Percentiles rank a stretch among this genome's conserved stretches.
Evolutionary conservation across 2,888 invertebrate genomes (phyloP).

Genomic region (Germaria angustata): DNA sequence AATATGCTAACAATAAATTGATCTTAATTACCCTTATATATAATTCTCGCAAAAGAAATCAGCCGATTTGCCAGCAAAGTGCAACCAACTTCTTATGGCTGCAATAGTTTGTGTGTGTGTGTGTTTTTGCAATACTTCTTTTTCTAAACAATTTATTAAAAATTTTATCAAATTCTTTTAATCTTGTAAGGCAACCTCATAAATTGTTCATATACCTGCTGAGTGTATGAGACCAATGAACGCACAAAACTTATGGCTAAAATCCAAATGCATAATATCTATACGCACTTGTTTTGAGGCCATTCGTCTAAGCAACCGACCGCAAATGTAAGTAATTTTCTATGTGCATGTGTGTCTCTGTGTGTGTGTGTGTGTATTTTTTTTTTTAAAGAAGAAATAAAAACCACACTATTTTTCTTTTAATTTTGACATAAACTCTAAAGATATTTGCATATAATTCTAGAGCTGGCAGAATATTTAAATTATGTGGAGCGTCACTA

Average conservation of each 20-base stretch:
- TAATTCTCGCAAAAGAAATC: background rate
- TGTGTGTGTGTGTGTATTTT: background rate
- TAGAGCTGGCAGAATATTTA: slow-evolving; percentile 36
- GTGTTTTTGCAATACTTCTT: background rate
- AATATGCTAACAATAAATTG: slow-evolving; percentile 45
- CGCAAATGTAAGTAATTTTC: no score
- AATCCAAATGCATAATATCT: slow-evolving; percentile 14
- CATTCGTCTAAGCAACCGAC: background rate
- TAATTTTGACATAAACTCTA: slow-evolving; percentile 40
- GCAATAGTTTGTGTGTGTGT: background rate
- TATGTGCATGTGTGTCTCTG: background rate
- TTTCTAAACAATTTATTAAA: slow-evolving; percentile 62
- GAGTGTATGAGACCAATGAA: slow-evolving; percentile 42
- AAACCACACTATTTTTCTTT: slow-evolving; percentile 28
- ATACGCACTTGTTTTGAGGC: slow-evolving; percentile 59
- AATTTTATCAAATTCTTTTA: slow-evolving; percentile 64
- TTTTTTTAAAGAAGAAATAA: background rate
- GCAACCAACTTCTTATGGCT: background rate
- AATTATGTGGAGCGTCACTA: slow-evolving; percentile 57
- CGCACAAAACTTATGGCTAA: slow-evolving; percentile 39
- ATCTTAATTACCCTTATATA: slow-evolving; percentile 63
- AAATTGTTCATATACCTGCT: slow-evolving; percentile 58
- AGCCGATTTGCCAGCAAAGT: background rate
- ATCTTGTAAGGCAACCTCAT: slow-evolving; percentile 66
- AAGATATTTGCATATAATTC: slow-evolving; percentile 51